These are phyloP conservation scores for Mesorhabditis spiculigera DNA, from an alignment of 2,888 invertebrate genomes.

Conservation along the genomic window DNA sequence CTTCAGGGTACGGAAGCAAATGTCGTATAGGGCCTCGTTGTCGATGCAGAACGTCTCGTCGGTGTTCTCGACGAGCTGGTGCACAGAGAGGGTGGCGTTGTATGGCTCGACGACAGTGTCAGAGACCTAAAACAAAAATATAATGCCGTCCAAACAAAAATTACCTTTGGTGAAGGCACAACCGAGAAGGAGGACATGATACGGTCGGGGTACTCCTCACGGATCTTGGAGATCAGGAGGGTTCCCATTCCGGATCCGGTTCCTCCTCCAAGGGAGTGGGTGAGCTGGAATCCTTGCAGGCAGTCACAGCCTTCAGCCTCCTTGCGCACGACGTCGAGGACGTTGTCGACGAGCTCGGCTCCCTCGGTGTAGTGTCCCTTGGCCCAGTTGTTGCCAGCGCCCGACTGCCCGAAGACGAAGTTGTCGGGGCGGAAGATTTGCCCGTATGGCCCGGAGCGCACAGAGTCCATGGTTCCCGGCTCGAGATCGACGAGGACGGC, in stretches of 20 bases:
- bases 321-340: slow-evolving; percentile 70
- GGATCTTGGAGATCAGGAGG: slow-evolving; percentile 85
- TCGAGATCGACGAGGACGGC: slow-evolving; percentile 89
- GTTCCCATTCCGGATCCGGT: slow-evolving; percentile 86
- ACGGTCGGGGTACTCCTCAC: slow-evolving; percentile 93
- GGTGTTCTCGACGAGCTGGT: slow-evolving; percentile 60
- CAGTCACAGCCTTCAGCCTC: slow-evolving; percentile 81
- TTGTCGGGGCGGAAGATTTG: slow-evolving; percentile 74
- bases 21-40: slow-evolving; percentile 64
- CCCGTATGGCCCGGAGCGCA: slow-evolving; percentile 85
- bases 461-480: slow-evolving; percentile 94
- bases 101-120: slow-evolving; percentile 53
- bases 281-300: slow-evolving; percentile 78
- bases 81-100: slow-evolving; percentile 65
- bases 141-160: neutral
- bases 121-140: slow-evolving; percentile 14
- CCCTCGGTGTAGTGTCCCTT: slow-evolving; percentile 93
- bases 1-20: slow-evolving; percentile 66
- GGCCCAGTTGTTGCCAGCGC: slow-evolving; percentile 79
- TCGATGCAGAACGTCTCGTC: slow-evolving; percentile 63
- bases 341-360: slow-evolving; percentile 67
- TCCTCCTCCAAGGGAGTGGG: slow-evolving; percentile 78
- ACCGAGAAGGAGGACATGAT: slow-evolving; percentile 96
- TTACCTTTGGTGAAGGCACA: slow-evolving; percentile 75
- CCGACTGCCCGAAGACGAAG: slow-evolving; percentile 83